Conservation (phyloP, 1,140 invertebrate genomes). For the Schlechtendalia chinensis region DNA sequence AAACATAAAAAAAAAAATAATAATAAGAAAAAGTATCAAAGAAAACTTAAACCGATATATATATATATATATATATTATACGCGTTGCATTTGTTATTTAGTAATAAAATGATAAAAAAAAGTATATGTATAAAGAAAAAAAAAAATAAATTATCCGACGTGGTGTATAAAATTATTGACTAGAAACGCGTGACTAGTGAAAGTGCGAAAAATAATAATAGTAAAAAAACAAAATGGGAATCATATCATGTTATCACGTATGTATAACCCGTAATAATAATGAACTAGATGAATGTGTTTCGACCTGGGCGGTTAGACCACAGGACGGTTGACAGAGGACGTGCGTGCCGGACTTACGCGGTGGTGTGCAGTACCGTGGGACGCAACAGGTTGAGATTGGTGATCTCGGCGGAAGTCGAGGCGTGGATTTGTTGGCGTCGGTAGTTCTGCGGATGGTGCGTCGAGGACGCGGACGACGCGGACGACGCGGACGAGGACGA, state of each 20-base stretch:
- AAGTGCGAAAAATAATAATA: neutral
- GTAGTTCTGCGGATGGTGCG: neutral
- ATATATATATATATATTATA: neutral
- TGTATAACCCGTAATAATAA: neutral
- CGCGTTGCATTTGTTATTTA: neutral
- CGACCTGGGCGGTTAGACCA: too few relatives aligned
- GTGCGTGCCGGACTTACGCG: neutral
- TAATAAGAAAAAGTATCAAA: neutral
- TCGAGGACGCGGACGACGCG: neutral
- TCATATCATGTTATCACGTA: neutral
- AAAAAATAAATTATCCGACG: neutral
- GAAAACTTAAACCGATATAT: conserved; percentile 8
- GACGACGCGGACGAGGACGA: conserved; percentile 50
- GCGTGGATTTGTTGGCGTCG: neutral
- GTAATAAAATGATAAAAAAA: neutral
- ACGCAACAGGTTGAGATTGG: conserved; percentile 44
- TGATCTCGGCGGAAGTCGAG: conserved; percentile 24
- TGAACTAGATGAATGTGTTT: conserved; percentile 9
- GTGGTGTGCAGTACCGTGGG: conserved; percentile 44
- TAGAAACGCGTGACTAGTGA: conserved; percentile 38
- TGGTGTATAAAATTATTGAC: neutral
- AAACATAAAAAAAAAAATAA: neutral
- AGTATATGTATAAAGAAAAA: neutral
- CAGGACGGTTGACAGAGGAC: too few relatives aligned
- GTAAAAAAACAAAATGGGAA: neutral